phyloP scores from a whole-genome alignment of 2,797 vertebrate genomes.

The Artibeus jamaicensis region DNA sequence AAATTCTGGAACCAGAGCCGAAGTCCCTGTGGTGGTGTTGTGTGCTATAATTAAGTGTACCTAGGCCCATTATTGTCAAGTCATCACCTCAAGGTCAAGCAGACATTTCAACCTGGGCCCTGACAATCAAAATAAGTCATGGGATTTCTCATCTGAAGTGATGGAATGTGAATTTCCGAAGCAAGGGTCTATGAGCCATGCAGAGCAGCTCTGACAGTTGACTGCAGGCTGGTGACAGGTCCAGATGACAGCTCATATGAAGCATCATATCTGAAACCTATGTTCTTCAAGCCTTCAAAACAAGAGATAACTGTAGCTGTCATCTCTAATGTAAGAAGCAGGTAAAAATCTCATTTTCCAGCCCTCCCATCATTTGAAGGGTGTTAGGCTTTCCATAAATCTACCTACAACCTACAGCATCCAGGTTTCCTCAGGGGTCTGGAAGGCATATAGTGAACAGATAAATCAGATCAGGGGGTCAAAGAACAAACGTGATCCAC shows the following conservation, averaged over 20 bases:
- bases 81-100: not conserved
- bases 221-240: not conserved
- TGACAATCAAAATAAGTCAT: slow-evolving; percentile 17
- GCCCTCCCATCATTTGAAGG: not conserved
- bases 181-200: not conserved
- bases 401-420: not conserved
- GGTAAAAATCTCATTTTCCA: slow-evolving; percentile 22
- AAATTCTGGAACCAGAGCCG: not conserved
- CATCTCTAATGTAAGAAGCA: not conserved
- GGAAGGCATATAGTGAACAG: not conserved
- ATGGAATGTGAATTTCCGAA: not conserved
- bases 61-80: not conserved
- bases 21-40: not conserved
- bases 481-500: not conserved
- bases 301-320: not conserved
- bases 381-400: not conserved
- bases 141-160: not conserved
- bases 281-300: slow-evolving; percentile 32
- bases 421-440: not conserved
- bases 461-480: not conserved
- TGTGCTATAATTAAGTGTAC: not conserved
- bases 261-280: not conserved
- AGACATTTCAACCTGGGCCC: not conserved
- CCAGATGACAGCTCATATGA: slow-evolving; percentile 14
- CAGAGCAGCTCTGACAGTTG: not conserved